Evolutionary conservation across 1,140 invertebrate species (phyloP).

Genomic region (Bombus waltoni): DNA sequence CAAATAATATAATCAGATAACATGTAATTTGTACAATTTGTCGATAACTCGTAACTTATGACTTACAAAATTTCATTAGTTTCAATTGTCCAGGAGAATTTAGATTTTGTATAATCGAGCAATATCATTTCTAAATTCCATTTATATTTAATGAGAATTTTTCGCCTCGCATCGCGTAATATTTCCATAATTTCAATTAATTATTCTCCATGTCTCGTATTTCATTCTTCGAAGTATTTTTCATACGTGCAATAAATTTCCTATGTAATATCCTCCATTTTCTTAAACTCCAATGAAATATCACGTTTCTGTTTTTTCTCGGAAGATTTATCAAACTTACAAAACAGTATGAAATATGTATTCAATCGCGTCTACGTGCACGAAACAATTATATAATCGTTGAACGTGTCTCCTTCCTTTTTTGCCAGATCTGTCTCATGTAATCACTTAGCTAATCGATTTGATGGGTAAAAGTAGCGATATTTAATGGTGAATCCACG

Average conservation of each 20-base stretch:
- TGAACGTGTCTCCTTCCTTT: neutral
- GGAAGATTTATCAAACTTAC: neutral
- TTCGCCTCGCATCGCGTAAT: neutral
- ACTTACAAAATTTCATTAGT: neutral
- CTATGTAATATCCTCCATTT: neutral
- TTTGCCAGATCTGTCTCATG: neutral
- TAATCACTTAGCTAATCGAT: neutral
- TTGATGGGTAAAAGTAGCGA: neutral
- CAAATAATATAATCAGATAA: no score
- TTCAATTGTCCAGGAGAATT: no score
- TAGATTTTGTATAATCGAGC: neutral
- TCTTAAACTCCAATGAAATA: neutral
- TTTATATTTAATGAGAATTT: neutral
- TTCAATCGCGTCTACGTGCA: neutral
- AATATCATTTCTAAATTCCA: neutral
- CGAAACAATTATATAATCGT: neutral
- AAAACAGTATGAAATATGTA: neutral
- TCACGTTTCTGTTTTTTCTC: neutral
- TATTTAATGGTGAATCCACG: neutral
- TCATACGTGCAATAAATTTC: neutral
- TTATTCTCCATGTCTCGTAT: neutral
- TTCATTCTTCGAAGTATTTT: neutral
- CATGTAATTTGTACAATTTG: neutral
- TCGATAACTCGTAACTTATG: neutral
- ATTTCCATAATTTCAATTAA: neutral